Base-by-base conservation (phyloP, 2,888 invertebrate genomes). In the Charanyca ferruginea region DNA sequence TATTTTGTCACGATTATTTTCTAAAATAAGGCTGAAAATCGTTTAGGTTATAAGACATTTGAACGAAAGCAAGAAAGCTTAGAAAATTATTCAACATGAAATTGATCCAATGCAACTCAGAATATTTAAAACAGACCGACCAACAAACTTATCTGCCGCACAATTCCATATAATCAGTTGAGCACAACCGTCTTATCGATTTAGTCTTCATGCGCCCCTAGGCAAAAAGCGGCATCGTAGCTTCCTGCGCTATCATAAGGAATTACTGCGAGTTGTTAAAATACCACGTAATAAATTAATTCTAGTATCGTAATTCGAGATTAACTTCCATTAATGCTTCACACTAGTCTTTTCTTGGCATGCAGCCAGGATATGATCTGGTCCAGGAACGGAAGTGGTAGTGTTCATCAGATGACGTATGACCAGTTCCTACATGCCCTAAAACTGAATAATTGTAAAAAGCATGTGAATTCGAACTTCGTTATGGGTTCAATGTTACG, bases 281-380 rank as follows among this genome's bases (percentile, higher is more conserved):
- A 66, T 11, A 60, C 23, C 47, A n/a, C n/a, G n/a, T n/a, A 22
- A 55, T 67, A 66, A 66, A 62, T 78, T 32, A 67, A 67, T 59
- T 48, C 41, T 52, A 35, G 58, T 62, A 45, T 73, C 62, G 62
- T 73, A 73, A 62, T 74, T 73, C 38, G 9, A 73, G 58, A 75
- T 73, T 62, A 55, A 73, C 54, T 61, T 54, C 58, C 35, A 62
- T 58, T 59, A 52, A 73, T 55, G 23, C 47, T 59, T 67, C 54
- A 62, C 68, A 67, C 79, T 44, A 53, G 23, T 44, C 44, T 59
- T 78, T 62, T 42, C n/a, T 25, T 75, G 75, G 74, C 55, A 13
- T 52, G 13, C 25, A 48, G 67, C 79, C 75, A 78, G 23, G 41
- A 42, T 45, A 20, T 25, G 23, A 55, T 55, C 28, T 20, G 32